Evolutionary conservation across 2,113 vertebrate species (phyloP).

Genomic region (Oplegnathus fasciatus): DNA sequence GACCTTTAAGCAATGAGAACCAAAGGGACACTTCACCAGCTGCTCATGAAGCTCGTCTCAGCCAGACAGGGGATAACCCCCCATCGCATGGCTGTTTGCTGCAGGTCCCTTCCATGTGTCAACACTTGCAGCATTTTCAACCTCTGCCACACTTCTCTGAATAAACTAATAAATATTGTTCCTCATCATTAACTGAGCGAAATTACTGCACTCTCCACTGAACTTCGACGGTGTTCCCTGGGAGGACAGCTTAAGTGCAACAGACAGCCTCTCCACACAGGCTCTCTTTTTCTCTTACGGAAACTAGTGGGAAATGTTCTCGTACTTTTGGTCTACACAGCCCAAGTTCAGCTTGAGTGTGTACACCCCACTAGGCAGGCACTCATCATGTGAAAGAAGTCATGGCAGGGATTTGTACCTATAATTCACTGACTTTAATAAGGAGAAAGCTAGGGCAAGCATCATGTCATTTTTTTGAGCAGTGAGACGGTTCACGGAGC

Average conservation of each 20-base stretch:
- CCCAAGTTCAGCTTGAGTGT: neutral
- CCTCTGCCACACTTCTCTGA: conserved; percentile 12
- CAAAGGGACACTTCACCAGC: conserved; percentile 20
- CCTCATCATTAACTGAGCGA: conserved; percentile 31
- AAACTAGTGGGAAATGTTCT: neutral
- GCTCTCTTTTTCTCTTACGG: neutral
- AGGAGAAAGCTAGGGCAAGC: neutral
- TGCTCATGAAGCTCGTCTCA: conserved; percentile 15
- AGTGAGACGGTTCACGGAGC: neutral
- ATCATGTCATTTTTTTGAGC: neutral
- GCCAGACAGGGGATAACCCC: conserved; percentile 6
- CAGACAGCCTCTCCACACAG: neutral
- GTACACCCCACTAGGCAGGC: neutral
- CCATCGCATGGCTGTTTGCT: neutral
- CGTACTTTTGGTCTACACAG: neutral
- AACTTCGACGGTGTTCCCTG: neutral
- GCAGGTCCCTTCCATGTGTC: neutral
- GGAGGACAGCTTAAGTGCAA: conserved; percentile 22
- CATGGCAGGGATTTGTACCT: neutral
- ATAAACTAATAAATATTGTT: conserved; percentile 51
- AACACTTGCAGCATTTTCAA: conserved; percentile 4
- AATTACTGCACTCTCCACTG: conserved; percentile 34
- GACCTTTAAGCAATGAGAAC: conserved; percentile 8
- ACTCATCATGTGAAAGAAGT: neutral
- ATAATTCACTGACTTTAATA: neutral